Evolutionary conservation across 2,113 vertebrate species (phyloP).

Genomic region (Speoplatyrhinus poulsoni): DNA sequence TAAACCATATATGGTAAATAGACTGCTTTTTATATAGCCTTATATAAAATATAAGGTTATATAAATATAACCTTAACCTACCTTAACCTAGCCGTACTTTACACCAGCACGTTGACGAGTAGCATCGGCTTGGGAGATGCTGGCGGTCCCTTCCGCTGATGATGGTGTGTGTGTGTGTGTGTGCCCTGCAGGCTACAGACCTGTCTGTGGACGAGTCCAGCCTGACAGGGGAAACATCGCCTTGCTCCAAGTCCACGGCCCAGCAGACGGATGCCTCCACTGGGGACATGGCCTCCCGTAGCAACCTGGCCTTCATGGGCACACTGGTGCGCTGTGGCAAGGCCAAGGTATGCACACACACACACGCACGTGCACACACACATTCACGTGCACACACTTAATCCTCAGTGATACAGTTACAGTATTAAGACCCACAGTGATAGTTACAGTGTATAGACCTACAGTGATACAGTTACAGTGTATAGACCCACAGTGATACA

Average conservation of each 20-base stretch:
- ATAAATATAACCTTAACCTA: too few relatives aligned
- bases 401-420: too few relatives aligned
- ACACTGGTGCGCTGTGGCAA: constrained; percentile 95
- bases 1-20: constrained; percentile 84
- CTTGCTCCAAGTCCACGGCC: constrained; percentile 85
- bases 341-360: constrained; percentile 85
- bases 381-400: background rate
- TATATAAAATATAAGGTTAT: too few relatives aligned
- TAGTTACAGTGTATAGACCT: too few relatives aligned
- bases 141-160: too few relatives aligned
- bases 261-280: constrained; percentile 81
- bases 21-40: too few relatives aligned
- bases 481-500: too few relatives aligned
- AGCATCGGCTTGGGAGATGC: too few relatives aligned
- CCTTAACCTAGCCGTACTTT: too few relatives aligned
- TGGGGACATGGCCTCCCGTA: constrained; percentile 90
- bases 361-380: background rate
- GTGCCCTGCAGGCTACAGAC: constrained; percentile 80
- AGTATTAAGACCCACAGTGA: too few relatives aligned
- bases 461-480: too few relatives aligned
- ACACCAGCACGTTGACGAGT: too few relatives aligned
- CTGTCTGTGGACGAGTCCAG: constrained; percentile 95
- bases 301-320: constrained; percentile 99
- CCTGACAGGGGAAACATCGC: constrained; percentile 92
- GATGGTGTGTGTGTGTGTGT: background rate